These are phyloP conservation scores for Anaspis maculata DNA, from an alignment of 2,888 invertebrate genomes.

Conservation along the genomic window DNA sequence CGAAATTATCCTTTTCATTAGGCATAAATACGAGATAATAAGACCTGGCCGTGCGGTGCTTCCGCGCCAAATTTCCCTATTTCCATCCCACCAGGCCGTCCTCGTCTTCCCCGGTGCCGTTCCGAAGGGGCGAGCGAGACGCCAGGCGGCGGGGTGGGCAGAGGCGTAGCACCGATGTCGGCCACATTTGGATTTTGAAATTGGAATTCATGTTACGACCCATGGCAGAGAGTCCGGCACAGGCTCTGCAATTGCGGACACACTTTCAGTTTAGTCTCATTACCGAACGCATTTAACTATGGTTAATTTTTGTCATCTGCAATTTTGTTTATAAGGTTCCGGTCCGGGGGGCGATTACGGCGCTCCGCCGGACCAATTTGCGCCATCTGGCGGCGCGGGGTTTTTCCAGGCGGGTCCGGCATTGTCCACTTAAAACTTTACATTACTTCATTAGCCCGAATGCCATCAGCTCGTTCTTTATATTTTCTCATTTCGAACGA, in stretches of 20 bases:
- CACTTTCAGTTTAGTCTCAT: conserved; percentile 39
- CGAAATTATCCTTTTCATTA: conserved; percentile 27
- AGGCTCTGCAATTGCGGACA: conserved; percentile 27
- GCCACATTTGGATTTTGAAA: conserved; percentile 36
- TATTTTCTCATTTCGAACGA: conserved; percentile 12
- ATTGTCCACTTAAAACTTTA: conserved; percentile 22
- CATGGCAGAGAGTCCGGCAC: conserved; percentile 28
- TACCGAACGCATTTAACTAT: conserved; percentile 37
- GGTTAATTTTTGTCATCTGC: conserved; percentile 41
- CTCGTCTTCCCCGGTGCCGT: conserved; percentile 3
- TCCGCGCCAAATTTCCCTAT: conserved; percentile 13
- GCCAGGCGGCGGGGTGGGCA: not conserved
- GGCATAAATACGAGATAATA: conserved; percentile 26
- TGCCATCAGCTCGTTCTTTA: conserved; percentile 10
- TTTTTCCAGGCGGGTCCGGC: conserved; percentile 16
- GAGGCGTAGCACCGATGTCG: conserved; percentile 6
- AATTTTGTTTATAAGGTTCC: conserved; percentile 39
- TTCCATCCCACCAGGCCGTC: conserved; percentile 5
- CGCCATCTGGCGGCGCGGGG: conserved; percentile 20
- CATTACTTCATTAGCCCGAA: conserved; percentile 16
- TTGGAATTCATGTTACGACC: conserved; percentile 39
- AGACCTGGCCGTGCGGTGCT: conserved; percentile 17
- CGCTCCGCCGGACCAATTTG: conserved; percentile 21
- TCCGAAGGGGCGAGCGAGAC: no score
- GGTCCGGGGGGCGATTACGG: conserved; percentile 22